Conservation (phyloP, 1,140 invertebrate genomes). For the Lasioglossum baleicum region DNA sequence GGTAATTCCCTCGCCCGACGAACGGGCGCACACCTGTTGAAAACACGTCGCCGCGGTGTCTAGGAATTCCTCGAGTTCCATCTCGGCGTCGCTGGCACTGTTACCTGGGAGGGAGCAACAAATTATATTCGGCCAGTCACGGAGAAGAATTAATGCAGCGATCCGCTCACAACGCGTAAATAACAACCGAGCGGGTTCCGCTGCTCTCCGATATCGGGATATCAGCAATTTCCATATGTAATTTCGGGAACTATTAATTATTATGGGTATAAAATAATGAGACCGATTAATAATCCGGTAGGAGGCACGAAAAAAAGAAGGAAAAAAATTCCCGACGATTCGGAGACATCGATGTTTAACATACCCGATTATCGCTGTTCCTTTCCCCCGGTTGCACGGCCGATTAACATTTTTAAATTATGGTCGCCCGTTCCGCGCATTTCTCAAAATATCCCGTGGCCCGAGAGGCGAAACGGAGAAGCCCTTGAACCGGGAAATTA, state of each 20-base stretch:
- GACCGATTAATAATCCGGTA: conserved; percentile 1
- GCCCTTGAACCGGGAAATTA: no score
- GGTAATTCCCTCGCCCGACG: conserved; percentile 17
- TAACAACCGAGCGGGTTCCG: conserved; percentile 8
- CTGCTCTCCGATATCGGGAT: conserved; percentile 12
- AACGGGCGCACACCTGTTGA: conserved; percentile 44
- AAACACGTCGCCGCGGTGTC: conserved; percentile 41
- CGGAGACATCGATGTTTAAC: not conserved
- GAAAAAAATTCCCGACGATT: not conserved
- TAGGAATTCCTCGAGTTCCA: conserved; percentile 45
- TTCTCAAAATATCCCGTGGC: not conserved
- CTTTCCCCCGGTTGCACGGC: not conserved
- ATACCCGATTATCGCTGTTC: not conserved
- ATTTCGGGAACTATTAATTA: conserved; percentile 34
- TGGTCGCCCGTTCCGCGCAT: not conserved
- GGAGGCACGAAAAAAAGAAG: not conserved
- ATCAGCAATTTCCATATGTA: conserved; percentile 45
- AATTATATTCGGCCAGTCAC: conserved; percentile 46
- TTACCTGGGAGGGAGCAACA: conserved; percentile 23
- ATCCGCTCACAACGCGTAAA: conserved; percentile 19
- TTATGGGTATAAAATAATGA: conserved; percentile 21
- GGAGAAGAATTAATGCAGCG: conserved; percentile 36
- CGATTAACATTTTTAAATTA: conserved; percentile 13
- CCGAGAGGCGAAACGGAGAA: no score
- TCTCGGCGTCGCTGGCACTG: not conserved